Percentiles rank a stretch among this genome's conserved stretches.
Conservation (phyloP, 1,140 invertebrate species). For the Chironomus tepperi region DNA sequence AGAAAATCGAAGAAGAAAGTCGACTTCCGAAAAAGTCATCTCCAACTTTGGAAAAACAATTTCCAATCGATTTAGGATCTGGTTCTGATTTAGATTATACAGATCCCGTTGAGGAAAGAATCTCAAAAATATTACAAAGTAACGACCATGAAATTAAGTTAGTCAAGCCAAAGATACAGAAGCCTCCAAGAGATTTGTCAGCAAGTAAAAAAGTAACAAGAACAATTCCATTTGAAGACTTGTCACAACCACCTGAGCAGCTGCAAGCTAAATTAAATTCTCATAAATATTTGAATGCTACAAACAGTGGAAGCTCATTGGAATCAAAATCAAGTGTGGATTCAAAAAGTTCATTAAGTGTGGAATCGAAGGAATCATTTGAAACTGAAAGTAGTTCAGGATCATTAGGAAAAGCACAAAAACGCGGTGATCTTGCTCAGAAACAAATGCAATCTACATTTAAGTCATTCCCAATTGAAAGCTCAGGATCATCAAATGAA, state of each 20-base stretch:
- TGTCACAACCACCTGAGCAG: background rate
- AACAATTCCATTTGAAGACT: background rate
- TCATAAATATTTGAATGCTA: constrained; percentile 30
- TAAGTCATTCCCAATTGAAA: constrained; percentile 70
- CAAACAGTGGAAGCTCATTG: constrained; percentile 38
- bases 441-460: constrained; percentile 65
- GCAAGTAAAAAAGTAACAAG: constrained; percentile 34
- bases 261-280: constrained; percentile 26
- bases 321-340: constrained; percentile 52
- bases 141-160: constrained; percentile 36
- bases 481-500: constrained; percentile 67
- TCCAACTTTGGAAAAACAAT: constrained; percentile 51
- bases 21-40: constrained; percentile 38
- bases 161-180: constrained; percentile 33
- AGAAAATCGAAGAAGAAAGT: constrained; percentile 27
- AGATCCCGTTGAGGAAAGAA: constrained; percentile 37
- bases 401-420: constrained; percentile 54
- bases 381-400: constrained; percentile 67
- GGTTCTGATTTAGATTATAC: constrained; percentile 35
- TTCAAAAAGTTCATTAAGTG: constrained; percentile 49
- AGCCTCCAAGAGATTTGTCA: constrained; percentile 31
- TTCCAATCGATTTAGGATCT: constrained; percentile 45
- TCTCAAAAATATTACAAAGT: constrained; percentile 33
- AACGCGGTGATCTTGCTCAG: constrained; percentile 45
- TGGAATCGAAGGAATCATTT: constrained; percentile 56